Percentiles rank a stretch among this genome's conserved stretches.
phyloP scores from a whole-genome alignment of 1,140 invertebrate genomes.

The Aleiodes sp. region DNA sequence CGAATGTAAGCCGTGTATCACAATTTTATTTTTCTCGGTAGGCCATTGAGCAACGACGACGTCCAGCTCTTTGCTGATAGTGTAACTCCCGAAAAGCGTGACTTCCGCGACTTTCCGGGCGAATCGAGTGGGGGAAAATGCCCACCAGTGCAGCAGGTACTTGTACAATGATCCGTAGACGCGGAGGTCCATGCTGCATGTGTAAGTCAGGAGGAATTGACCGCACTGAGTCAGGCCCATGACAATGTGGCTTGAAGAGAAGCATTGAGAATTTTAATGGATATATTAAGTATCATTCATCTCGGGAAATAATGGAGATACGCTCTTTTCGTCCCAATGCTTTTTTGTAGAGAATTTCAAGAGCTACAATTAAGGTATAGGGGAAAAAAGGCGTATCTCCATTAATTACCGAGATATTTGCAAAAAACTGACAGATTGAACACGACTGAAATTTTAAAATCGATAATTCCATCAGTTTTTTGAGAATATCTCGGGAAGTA shows the following conservation, averaged over 20 bases:
- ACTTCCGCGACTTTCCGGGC: constrained; percentile 75
- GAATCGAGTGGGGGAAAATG: constrained; percentile 71
- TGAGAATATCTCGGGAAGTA: too few species aligned
- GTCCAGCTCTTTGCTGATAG: constrained; percentile 70
- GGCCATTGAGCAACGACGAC: constrained; percentile 79
- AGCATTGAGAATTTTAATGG: background rate
- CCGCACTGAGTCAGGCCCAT: constrained; percentile 94
- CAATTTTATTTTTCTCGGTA: constrained; percentile 70
- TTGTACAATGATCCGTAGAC: constrained; percentile 63
- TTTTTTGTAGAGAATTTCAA: too few species aligned
- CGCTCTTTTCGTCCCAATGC: too few species aligned
- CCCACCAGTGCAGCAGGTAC: constrained; percentile 79
- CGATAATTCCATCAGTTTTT: too few species aligned
- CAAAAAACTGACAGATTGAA: too few species aligned
- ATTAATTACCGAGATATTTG: too few species aligned
- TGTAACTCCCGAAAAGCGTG: constrained; percentile 74
- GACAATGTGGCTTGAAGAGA: constrained; percentile 80
- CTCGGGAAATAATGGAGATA: too few species aligned
- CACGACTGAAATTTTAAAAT: too few species aligned
- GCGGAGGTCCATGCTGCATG: constrained; percentile 70
- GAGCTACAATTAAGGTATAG: too few species aligned
- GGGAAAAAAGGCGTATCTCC: too few species aligned
- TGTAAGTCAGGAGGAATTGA: constrained; percentile 90
- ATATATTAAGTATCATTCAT: background rate
- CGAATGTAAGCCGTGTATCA: constrained; percentile 72